Evolutionary conservation across 2,113 vertebrate species (phyloP).

Genomic region (Hemiprocne comata): DNA sequence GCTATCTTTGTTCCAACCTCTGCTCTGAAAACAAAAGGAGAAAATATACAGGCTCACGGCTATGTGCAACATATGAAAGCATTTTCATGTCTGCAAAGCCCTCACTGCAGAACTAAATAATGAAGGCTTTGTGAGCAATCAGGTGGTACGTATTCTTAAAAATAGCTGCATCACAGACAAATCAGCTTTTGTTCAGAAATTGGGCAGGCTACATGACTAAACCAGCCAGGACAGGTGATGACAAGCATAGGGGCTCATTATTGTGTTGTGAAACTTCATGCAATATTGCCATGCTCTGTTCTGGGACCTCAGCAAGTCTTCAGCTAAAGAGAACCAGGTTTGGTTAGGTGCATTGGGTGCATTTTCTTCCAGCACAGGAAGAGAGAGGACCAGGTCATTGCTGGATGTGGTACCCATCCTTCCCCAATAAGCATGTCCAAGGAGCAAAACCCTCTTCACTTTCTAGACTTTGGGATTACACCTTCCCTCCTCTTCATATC

Average conservation of each 20-base stretch:
- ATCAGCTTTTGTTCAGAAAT: conserved; percentile 17
- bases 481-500: not conserved
- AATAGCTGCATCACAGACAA: conserved; percentile 48
- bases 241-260: not conserved
- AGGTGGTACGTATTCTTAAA: conserved; percentile 28
- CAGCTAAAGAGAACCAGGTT: not conserved
- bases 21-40: conserved; percentile 5
- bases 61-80: conserved; percentile 11
- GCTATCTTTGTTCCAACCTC: conserved; percentile 42
- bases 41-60: not conserved
- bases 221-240: conserved; percentile 41
- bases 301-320: not conserved
- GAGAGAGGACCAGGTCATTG: not conserved
- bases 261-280: not conserved
- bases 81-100: conserved; percentile 19
- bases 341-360: not conserved
- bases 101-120: conserved; percentile 13
- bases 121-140: conserved; percentile 35
- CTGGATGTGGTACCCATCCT: not conserved
- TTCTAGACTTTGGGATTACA: not conserved
- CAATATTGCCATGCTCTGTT: not conserved
- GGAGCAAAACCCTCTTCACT: not conserved
- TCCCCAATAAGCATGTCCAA: not conserved
- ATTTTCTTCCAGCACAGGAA: not conserved
- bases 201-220: not conserved